phyloP scores from a whole-genome alignment of 2,113 vertebrate species.

The Xyrauchen texanus region DNA sequence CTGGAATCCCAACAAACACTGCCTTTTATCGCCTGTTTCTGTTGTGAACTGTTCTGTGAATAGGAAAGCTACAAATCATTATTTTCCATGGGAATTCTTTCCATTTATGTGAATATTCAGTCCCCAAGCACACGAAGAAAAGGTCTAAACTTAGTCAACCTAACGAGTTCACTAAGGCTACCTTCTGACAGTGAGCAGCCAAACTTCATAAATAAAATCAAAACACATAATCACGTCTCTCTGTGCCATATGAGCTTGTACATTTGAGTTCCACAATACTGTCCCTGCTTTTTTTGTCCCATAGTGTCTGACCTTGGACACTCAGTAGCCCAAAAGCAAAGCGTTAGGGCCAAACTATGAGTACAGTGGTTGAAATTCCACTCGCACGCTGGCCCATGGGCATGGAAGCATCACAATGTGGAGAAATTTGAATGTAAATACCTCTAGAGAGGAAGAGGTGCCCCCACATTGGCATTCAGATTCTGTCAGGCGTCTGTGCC shows the following conservation, averaged over 20 bases:
- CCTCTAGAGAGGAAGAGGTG: conserved; percentile 53
- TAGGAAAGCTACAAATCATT: conserved; percentile 67
- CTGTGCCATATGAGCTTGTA: not conserved
- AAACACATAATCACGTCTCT: conserved; percentile 21
- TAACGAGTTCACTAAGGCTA: conserved; percentile 71
- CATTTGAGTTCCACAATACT: not conserved
- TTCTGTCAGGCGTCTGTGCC: conserved; percentile 60
- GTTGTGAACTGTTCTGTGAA: conserved; percentile 55
- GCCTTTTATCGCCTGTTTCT: conserved; percentile 63
- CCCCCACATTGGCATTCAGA: conserved; percentile 65
- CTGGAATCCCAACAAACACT: conserved; percentile 72
- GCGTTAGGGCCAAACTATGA: not conserved
- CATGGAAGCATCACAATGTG: conserved; percentile 50
- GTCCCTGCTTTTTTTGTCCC: not conserved
- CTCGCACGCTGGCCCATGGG: conserved; percentile 34
- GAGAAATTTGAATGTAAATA: conserved; percentile 71
- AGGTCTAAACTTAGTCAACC: conserved; percentile 76
- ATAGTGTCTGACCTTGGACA: not conserved
- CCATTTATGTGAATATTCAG: conserved; percentile 58
- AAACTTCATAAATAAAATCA: conserved; percentile 20
- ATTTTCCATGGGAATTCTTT: conserved; percentile 70
- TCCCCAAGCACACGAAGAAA: conserved; percentile 58
- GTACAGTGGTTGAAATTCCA: conserved; percentile 48
- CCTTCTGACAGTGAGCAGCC: conserved; percentile 44
- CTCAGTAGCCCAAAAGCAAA: not conserved